Base-by-base conservation (phyloP, 2,113 vertebrate genomes). In the Hyaena hyaena region DNA sequence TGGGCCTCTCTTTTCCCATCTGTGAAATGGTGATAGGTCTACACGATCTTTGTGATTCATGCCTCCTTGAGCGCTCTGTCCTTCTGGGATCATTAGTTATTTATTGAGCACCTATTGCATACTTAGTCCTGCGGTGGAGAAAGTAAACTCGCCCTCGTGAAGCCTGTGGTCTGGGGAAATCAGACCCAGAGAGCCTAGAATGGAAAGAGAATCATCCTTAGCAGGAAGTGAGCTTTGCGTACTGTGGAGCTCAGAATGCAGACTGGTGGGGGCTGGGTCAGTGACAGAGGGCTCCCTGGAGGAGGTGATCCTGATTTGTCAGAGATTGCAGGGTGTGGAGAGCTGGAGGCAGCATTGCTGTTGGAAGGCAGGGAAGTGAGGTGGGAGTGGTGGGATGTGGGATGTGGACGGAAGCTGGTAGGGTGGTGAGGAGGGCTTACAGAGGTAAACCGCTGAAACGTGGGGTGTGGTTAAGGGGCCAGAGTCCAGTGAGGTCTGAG, bases 401-500 rank as follows among this genome's bases (percentile, higher is more conserved):
- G 43, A 28, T 45, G 31, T 61, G 77, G 31, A 71, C 88, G 16
- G 33, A 53, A 63, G 53, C 31, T 55, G 31, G 28, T 2, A 24
- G 58, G 10, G 4, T 0, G 0, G 81, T 2, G 55, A 71, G 80
- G 16, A 63, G 43, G 50, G 33, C 15, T 82, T 15, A 43, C 17
- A n/a, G 76, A 35, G 19, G 5, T 16, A 61, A 61, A 7, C 76
- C 10, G 16, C 4, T 1, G 5, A 26, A 21, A 28, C 3, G 0
- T 1, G 19, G 55, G 55, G 1, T 10, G 1, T 76, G 58, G 58
- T 9, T 24, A 15, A 68, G 58, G 66, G 87, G 63, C 26, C 11
- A 45, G 73, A 4, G 10, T 89, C 7, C 24, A 1, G 14, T 0
- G 8, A 1, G 23, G 2, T 58, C 88, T 68, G 66, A 9, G 43